Evolutionary conservation across 2,113 vertebrate species (phyloP).

Genomic region (Meleagris gallopavo): DNA sequence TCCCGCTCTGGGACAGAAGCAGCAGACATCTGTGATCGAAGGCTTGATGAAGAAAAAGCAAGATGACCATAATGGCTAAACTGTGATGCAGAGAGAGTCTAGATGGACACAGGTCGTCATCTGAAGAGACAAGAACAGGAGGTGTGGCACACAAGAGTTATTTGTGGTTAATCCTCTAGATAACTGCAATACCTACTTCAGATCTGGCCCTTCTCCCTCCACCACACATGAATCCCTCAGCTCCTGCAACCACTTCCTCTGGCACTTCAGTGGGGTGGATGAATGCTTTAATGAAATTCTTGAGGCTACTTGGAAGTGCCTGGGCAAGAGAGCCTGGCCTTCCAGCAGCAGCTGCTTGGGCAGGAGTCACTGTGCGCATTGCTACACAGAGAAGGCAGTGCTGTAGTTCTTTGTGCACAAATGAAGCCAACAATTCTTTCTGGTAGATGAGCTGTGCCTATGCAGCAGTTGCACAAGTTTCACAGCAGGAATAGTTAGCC

Average conservation of each 20-base stretch:
- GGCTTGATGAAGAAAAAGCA: background rate
- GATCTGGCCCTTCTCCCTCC: background rate
- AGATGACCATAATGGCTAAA: background rate
- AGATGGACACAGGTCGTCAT: background rate
- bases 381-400: fast-evolving
- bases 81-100: background rate
- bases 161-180: background rate
- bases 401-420: background rate
- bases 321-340: background rate
- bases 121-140: fast-evolving
- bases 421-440: background rate
- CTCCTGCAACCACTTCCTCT: background rate
- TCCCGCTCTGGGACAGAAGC: background rate
- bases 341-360: constrained; percentile 1
- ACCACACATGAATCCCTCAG: background rate
- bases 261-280: background rate
- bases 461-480: background rate
- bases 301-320: constrained; percentile 31
- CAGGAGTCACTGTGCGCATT: background rate
- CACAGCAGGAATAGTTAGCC: background rate
- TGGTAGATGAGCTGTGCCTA: background rate
- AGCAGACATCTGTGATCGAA: background rate
- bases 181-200: background rate
- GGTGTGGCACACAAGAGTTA: background rate
- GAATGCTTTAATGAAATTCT: constrained; percentile 29